Evolutionary conservation across 1,140 invertebrate species (phyloP).

Genomic region (Drosophila arawakana): DNA sequence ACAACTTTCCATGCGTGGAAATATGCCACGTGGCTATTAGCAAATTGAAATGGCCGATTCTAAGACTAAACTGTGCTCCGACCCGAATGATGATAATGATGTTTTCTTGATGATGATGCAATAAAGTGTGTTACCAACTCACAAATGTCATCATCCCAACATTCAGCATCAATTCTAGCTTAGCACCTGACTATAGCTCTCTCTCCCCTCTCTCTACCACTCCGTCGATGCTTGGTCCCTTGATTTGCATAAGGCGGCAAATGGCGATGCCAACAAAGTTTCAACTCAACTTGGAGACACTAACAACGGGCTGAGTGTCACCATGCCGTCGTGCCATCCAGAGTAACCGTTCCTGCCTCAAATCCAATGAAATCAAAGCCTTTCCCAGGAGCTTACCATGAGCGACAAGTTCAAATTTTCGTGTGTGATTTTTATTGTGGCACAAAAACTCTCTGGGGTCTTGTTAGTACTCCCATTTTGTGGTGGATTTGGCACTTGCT

Average conservation of each 20-base stretch:
- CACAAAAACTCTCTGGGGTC: constrained; percentile 53
- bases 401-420: constrained; percentile 45
- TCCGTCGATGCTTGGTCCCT: constrained; percentile 34
- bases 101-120: constrained; percentile 34
- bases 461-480: constrained; percentile 57
- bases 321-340: background rate
- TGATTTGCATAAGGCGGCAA: constrained; percentile 67
- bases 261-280: constrained; percentile 61
- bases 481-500: background rate
- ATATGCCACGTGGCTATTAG: constrained; percentile 71
- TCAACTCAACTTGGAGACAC: constrained; percentile 34
- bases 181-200: constrained; percentile 27
- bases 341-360: constrained; percentile 12
- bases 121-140: constrained; percentile 37
- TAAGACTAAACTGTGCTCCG: constrained; percentile 23
- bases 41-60: constrained; percentile 70
- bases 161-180: constrained; percentile 37
- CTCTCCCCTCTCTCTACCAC: constrained; percentile 18
- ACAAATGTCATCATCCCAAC: constrained; percentile 48
- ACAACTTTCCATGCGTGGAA: constrained; percentile 60
- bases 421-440: constrained; percentile 69
- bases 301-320: background rate
- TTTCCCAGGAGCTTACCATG: constrained; percentile 16
- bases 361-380: constrained; percentile 55
- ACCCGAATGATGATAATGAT: constrained; percentile 23